Evolutionary conservation across 2,888 invertebrate species (phyloP).

Genomic region (Thymelicus sylvestris): DNA sequence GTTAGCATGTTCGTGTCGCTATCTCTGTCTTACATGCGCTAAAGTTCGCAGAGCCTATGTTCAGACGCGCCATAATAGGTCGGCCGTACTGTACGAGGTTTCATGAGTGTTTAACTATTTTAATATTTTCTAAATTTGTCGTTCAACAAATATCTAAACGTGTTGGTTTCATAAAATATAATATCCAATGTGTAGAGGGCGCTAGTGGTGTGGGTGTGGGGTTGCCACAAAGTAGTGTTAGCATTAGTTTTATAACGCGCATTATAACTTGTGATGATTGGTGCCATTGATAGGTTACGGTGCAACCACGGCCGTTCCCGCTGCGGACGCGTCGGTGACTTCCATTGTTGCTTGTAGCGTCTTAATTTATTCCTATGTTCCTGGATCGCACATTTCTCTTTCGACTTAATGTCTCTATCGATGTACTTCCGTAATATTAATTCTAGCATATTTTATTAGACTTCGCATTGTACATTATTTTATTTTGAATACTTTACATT

Average conservation of each 20-base stretch:
- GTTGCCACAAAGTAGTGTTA: conserved; percentile 44
- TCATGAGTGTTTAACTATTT: too few species aligned
- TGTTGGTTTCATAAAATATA: too few species aligned
- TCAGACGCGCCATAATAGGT: too few species aligned
- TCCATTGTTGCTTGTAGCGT: conserved; percentile 72
- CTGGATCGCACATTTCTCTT: conserved; percentile 32
- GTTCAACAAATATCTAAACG: too few species aligned
- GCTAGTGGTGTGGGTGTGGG: too few species aligned
- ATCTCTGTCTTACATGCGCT: too few species aligned
- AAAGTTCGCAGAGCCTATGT: too few species aligned
- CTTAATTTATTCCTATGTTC: conserved; percentile 43
- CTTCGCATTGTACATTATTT: conserved; percentile 22
- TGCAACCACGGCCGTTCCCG: conserved; percentile 69
- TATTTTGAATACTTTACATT: conserved; percentile 19
- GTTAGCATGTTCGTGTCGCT: too few species aligned
- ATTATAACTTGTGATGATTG: conserved; percentile 83
- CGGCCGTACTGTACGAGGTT: too few species aligned
- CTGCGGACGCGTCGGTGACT: conserved; percentile 71
- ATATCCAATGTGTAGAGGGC: not conserved
- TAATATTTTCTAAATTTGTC: too few species aligned
- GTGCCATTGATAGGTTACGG: conserved; percentile 84
- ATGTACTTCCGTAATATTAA: conserved; percentile 21
- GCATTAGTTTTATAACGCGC: conserved; percentile 64
- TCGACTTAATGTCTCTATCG: conserved; percentile 8
- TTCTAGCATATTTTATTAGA: conserved; percentile 24